Conservation (phyloP, 2,797 vertebrate genomes). For the Danio choprae region DNA sequence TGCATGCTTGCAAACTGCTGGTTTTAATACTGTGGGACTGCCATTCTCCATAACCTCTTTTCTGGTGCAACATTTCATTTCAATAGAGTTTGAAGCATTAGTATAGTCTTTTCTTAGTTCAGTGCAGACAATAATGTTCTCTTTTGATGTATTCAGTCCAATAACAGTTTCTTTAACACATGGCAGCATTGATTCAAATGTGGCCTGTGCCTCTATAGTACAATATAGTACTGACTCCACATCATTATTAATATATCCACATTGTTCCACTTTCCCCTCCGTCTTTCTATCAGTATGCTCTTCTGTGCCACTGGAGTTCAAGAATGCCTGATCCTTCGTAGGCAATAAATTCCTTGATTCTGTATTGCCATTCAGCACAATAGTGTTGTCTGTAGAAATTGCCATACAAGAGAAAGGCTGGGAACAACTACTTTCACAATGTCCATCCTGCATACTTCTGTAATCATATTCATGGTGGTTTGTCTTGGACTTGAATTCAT, state of each 20-base stretch:
- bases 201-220: conserved; percentile 3
- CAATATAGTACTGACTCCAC: conserved; percentile 16
- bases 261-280: background rate
- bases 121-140: conserved; percentile 6
- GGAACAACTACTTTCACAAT: background rate
- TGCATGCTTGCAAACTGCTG: background rate
- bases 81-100: conserved; percentile 20
- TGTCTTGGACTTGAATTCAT: conserved; percentile 10
- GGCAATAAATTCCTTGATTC: background rate
- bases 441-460: background rate
- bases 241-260: background rate
- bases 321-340: background rate
- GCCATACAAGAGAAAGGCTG: background rate
- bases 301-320: background rate
- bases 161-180: conserved; percentile 22
- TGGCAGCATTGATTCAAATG: background rate
- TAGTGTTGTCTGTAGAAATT: background rate
- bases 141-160: conserved; percentile 7
- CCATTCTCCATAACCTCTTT: conserved; percentile 2
- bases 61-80: background rate
- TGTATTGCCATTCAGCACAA: background rate
- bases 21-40: background rate
- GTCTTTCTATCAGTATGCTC: background rate
- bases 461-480: conserved; percentile 23
- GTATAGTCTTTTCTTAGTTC: conserved; percentile 14